These are phyloP conservation scores for Drosophila rufa DNA, from an alignment of 1,140 invertebrate genomes.

Conservation along the genomic window DNA sequence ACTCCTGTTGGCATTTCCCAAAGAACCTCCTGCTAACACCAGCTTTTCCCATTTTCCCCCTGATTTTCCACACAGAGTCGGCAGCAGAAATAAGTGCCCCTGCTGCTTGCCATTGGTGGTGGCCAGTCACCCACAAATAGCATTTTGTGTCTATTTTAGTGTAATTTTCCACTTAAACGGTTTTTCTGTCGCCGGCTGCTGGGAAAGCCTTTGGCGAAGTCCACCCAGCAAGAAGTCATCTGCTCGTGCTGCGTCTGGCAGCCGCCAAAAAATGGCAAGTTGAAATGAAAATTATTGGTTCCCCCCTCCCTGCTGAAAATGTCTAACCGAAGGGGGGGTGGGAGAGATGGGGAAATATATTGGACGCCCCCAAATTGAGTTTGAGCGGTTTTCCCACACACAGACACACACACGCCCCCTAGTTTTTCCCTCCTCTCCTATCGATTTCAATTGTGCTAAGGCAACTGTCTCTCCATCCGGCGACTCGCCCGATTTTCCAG, in stretches of 20 bases:
- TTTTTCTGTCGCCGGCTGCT: slow-evolving; percentile 32
- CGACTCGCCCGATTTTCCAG: slow-evolving; percentile 9
- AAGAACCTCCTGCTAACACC: not conserved
- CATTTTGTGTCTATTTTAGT: slow-evolving; percentile 82
- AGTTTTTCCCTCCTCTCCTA: slow-evolving; percentile 64
- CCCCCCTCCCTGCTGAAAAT: slow-evolving; percentile 8
- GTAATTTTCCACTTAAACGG: slow-evolving; percentile 78
- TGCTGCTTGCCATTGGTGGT: slow-evolving; percentile 38
- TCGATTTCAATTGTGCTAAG: slow-evolving; percentile 79
- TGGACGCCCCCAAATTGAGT: slow-evolving; percentile 69
- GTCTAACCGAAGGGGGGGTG: slow-evolving; percentile 5
- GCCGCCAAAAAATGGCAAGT: slow-evolving; percentile 63
- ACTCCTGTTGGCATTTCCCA: slow-evolving; percentile 16
- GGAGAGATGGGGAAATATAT: slow-evolving; percentile 31
- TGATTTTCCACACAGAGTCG: not conserved
- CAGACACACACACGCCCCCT: slow-evolving; percentile 34
- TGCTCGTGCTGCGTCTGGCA: slow-evolving; percentile 61
- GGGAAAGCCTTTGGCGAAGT: slow-evolving; percentile 17
- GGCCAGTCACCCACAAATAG: slow-evolving; percentile 63
- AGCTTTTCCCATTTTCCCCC: not conserved
- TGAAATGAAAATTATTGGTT: slow-evolving; percentile 80
- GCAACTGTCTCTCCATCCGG: slow-evolving; percentile 46
- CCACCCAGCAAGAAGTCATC: slow-evolving; percentile 44
- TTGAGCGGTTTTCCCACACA: slow-evolving; percentile 62
- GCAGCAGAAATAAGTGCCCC: slow-evolving; percentile 19